phyloP scores from a whole-genome alignment of 2,888 invertebrate genomes.

The Ashinkailepas kermadecensis region DNA sequence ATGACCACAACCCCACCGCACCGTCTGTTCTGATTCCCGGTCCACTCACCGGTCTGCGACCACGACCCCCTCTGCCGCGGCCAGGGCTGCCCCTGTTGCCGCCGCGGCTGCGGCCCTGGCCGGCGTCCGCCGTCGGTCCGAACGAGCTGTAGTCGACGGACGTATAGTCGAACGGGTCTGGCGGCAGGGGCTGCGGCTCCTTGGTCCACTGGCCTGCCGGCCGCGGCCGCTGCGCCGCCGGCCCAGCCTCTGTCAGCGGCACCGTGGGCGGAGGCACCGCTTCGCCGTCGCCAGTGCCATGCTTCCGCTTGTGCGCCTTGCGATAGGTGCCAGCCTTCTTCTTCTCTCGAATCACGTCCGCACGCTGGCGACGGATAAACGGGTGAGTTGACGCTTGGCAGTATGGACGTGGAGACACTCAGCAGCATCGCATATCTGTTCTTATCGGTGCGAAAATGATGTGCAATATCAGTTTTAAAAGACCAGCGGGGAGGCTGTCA shows the following conservation, averaged over 20 bases:
- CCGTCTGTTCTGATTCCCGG: not conserved
- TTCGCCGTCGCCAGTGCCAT: not conserved
- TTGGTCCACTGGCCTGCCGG: not conserved
- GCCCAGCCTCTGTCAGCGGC: not conserved
- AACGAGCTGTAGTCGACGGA: constrained; percentile 29
- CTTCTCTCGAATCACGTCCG: not conserved
- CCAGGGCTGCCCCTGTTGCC: not conserved
- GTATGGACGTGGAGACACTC: too few species aligned
- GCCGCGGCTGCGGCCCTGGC: not conserved
- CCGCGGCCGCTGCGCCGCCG: not conserved
- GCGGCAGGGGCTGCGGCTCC: not conserved
- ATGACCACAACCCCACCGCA: not conserved
- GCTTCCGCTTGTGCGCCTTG: constrained; percentile 16
- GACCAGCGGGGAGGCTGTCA: too few species aligned
- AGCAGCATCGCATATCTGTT: too few species aligned
- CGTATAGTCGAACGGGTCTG: constrained; percentile 28
- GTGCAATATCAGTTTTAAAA: too few species aligned
- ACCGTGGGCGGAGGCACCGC: not conserved
- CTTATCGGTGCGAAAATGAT: too few species aligned
- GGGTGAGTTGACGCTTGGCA: too few species aligned
- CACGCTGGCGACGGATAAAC: not conserved
- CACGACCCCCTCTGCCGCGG: not conserved
- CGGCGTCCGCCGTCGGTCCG: not conserved
- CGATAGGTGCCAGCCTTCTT: not conserved
- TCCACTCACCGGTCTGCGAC: not conserved